Percentiles rank a stretch among this genome's conserved stretches.
Conservation (phyloP, 2,888 invertebrate genomes). For the Drosophila longiperda region DNA sequence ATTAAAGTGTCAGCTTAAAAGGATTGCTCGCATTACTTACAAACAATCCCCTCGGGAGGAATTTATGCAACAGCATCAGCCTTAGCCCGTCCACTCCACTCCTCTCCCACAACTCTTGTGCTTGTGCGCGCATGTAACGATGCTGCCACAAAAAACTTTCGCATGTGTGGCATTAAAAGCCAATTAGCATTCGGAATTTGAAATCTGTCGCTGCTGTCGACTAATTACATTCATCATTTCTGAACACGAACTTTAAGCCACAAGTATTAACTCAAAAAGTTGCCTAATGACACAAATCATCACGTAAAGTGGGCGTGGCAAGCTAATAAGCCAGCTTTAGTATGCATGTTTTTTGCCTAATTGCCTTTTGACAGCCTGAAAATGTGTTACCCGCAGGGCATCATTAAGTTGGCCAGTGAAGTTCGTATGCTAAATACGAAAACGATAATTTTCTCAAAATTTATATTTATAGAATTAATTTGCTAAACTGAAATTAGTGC, state of each 20-base stretch:
- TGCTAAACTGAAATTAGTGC: background rate
- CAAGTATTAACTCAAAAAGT: constrained; percentile 58
- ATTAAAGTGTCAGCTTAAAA: constrained; percentile 73
- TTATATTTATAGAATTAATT: background rate
- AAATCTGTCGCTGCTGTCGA: constrained; percentile 34
- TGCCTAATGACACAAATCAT: constrained; percentile 47
- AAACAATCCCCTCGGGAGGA: constrained; percentile 50
- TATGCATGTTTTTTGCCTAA: constrained; percentile 33
- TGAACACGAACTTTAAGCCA: constrained; percentile 35
- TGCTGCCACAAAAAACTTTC: constrained; percentile 51
- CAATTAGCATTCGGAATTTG: constrained; percentile 69
- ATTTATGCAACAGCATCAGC: background rate
- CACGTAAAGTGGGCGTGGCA: constrained; percentile 1
- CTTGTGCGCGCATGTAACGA: constrained; percentile 68
- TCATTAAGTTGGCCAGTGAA: constrained; percentile 4
- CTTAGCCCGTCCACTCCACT: background rate
- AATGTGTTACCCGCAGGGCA: constrained; percentile 14
- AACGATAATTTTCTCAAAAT: background rate
- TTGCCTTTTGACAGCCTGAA: constrained; percentile 42
- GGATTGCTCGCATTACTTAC: constrained; percentile 69
- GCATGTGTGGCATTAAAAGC: constrained; percentile 62
- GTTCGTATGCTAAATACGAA: background rate
- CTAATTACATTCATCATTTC: constrained; percentile 67
- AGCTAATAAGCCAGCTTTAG: background rate
- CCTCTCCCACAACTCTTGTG: constrained; percentile 3